These are phyloP conservation scores for Phymastichus coffea DNA, from an alignment of 1,140 invertebrate genomes.

Conservation along the genomic window DNA sequence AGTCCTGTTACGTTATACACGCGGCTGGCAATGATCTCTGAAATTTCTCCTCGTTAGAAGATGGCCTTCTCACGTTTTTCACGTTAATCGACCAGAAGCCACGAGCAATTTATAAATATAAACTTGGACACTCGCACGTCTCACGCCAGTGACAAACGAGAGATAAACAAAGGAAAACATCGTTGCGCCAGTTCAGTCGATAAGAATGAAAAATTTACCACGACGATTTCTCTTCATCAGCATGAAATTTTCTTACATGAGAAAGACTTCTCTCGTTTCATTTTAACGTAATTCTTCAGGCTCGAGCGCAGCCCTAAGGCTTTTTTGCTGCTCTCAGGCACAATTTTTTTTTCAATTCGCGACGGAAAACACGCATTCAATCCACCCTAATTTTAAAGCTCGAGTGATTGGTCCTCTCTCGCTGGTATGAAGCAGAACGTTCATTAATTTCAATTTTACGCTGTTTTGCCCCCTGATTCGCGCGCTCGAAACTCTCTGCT, in stretches of 20 bases:
- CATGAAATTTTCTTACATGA: not conserved
- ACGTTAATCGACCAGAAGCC: constrained; percentile 21
- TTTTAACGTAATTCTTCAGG: too few relatives aligned
- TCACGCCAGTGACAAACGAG: constrained; percentile 11
- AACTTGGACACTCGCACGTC: constrained; percentile 1
- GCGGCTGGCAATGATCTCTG: too few relatives aligned
- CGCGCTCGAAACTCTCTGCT: too few relatives aligned
- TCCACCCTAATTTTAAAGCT: too few relatives aligned
- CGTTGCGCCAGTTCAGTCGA: not conserved
- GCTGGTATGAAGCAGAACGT: not conserved
- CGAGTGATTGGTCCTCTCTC: not conserved
- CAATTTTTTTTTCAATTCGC: too few relatives aligned
- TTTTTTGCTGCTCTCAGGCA: too few relatives aligned
- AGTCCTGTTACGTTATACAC: too few relatives aligned
- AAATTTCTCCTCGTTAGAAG: constrained; percentile 18
- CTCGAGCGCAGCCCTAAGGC: too few relatives aligned
- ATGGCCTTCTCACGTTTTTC: not conserved
- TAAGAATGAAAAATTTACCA: constrained; percentile 22
- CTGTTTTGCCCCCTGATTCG: constrained; percentile 40
- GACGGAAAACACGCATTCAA: too few relatives aligned
- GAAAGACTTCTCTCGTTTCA: too few relatives aligned
- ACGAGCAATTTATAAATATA: constrained; percentile 25
- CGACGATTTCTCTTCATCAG: constrained; percentile 20
- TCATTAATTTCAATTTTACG: constrained; percentile 58
- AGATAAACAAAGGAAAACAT: constrained; percentile 3